Evolutionary conservation across 2,888 invertebrate genomes (phyloP).

Genomic region (Mycalesis mineus): DNA sequence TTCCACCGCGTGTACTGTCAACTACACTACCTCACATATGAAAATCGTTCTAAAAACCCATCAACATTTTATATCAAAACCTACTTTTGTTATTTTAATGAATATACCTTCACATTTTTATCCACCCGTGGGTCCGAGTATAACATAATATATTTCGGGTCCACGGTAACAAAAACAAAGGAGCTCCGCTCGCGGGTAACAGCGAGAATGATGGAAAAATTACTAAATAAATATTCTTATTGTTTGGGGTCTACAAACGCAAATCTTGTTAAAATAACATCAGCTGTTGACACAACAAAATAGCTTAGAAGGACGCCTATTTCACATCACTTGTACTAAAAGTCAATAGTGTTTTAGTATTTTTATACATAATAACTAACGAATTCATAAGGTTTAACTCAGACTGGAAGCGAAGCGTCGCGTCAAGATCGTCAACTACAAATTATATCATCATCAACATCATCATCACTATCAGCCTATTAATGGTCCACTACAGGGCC

Average conservation of each 20-base stretch:
- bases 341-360: too few relatives aligned
- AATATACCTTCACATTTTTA: slow-evolving; percentile 6
- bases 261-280: slow-evolving; percentile 12
- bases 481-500: too few relatives aligned
- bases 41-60: background rate
- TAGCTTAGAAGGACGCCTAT: background rate
- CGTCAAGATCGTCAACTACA: too few relatives aligned
- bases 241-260: slow-evolving; percentile 23
- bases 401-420: too few relatives aligned
- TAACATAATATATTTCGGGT: slow-evolving; percentile 12
- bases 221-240: slow-evolving; percentile 30
- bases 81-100: background rate
- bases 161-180: slow-evolving; percentile 19
- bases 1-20: background rate
- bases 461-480: too few relatives aligned
- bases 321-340: too few relatives aligned
- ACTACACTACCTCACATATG: too few relatives aligned
- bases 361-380: too few relatives aligned
- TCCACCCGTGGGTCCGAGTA: background rate
- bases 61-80: too few relatives aligned
- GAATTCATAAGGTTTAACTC: too few relatives aligned
- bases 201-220: slow-evolving; percentile 22
- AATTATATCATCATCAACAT: too few relatives aligned
- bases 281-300: background rate
- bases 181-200: slow-evolving; percentile 15